A percentile compares a stretch with the other conserved stretches of the same genome.
phyloP scores from a whole-genome alignment of 2,888 invertebrate species.

The Dermolepida albohirtum region DNA sequence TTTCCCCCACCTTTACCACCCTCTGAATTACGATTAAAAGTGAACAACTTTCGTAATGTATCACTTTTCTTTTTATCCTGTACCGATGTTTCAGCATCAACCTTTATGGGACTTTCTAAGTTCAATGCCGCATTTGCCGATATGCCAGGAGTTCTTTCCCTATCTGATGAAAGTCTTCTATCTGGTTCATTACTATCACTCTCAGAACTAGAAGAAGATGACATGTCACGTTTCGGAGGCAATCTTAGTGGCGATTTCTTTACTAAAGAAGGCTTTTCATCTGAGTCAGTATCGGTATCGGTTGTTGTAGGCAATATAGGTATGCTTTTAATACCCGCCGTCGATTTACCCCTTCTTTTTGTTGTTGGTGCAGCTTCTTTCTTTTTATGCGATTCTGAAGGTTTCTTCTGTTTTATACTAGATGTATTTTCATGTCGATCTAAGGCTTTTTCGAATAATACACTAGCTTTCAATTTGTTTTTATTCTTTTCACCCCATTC shows the following conservation, averaged over 20 bases:
- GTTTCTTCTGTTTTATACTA: conserved; percentile 50
- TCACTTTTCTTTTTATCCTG: conserved; percentile 79
- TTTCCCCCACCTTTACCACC: conserved; percentile 78
- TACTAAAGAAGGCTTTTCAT: conserved; percentile 57
- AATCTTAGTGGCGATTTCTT: conserved; percentile 47
- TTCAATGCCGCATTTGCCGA: conserved; percentile 29
- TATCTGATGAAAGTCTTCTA: conserved; percentile 49
- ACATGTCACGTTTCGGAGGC: conserved; percentile 45
- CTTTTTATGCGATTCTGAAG: conserved; percentile 54
- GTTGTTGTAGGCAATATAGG: conserved; percentile 58
- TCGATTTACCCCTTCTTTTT: conserved; percentile 64
- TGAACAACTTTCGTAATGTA: conserved; percentile 76
- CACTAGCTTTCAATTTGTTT: conserved; percentile 51
- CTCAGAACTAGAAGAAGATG: conserved; percentile 52
- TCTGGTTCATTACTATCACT: conserved; percentile 48
- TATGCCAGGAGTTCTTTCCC: conserved; percentile 44
- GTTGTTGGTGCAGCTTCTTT: conserved; percentile 58
- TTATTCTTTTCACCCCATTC: conserved; percentile 60
- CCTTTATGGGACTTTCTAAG: conserved; percentile 59
- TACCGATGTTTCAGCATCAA: conserved; percentile 65
- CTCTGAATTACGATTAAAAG: conserved; percentile 69
- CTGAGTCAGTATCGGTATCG: conserved; percentile 63
- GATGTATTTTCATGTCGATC: conserved; percentile 38
- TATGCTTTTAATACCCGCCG: conserved; percentile 58
- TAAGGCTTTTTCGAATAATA: conserved; percentile 45